These are phyloP conservation scores for Pollenia amentaria DNA, from an alignment of 2,888 invertebrate species.

Conservation along the genomic window DNA sequence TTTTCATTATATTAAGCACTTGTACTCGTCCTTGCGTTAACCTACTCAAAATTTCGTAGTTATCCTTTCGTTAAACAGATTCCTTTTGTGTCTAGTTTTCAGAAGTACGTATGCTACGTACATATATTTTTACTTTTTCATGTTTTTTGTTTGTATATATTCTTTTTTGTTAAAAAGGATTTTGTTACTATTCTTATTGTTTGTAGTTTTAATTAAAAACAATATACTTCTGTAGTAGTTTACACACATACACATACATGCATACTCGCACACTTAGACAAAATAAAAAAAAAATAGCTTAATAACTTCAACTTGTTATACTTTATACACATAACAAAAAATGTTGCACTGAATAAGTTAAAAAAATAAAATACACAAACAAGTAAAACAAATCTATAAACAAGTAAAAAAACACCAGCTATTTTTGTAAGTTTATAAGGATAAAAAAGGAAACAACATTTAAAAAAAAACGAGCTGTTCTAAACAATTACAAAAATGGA, in stretches of 20 bases:
- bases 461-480: constrained; percentile 43
- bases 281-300: constrained; percentile 41
- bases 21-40: background rate
- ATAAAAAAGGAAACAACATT: constrained; percentile 44
- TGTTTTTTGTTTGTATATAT: constrained; percentile 17
- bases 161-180: constrained; percentile 12
- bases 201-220: constrained; percentile 67
- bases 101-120: background rate
- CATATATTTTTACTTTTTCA: constrained; percentile 5
- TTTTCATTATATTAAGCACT: background rate
- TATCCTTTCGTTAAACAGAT: constrained; percentile 32
- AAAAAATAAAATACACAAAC: background rate
- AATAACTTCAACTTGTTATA: constrained; percentile 64
- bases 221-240: constrained; percentile 43
- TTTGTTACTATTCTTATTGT: constrained; percentile 49
- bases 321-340: constrained; percentile 42
- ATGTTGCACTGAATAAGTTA: constrained; percentile 6
- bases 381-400: constrained; percentile 35
- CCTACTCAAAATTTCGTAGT: constrained; percentile 2
- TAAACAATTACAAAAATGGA: constrained; percentile 59
- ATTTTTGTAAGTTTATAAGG: background rate
- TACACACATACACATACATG: background rate
- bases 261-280: background rate
- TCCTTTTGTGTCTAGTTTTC: constrained; percentile 27
- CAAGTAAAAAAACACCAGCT: background rate